phyloP scores from a whole-genome alignment of 2,888 invertebrate species.

The Lasioglossum villosulum region DNA sequence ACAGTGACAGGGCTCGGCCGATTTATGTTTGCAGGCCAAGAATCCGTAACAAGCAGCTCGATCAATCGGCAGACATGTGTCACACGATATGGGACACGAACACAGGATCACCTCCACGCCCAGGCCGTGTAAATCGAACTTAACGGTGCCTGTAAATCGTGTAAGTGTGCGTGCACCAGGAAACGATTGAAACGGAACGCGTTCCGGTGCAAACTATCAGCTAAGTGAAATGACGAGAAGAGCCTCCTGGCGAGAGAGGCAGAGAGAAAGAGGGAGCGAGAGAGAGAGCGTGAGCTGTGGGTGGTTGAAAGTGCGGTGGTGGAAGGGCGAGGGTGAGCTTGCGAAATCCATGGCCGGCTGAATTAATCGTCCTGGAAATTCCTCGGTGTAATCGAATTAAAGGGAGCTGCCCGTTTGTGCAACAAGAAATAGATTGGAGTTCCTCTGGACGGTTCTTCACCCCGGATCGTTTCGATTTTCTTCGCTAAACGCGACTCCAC shows the following conservation, averaged over 20 bases:
- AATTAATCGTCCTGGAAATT: conserved; percentile 61
- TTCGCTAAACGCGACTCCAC: conserved; percentile 18
- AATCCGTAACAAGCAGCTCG: conserved; percentile 17
- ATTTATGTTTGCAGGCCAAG: not conserved
- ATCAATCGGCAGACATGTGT: conserved; percentile 20
- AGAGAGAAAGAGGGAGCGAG: not conserved
- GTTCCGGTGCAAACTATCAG: conserved; percentile 45
- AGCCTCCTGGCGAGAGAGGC: not conserved
- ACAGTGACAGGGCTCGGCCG: not conserved
- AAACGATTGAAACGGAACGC: conserved; percentile 50
- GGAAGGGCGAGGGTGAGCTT: conserved; percentile 1
- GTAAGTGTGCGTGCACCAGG: conserved; percentile 11
- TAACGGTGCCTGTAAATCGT: conserved; percentile 63
- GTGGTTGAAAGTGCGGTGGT: not conserved
- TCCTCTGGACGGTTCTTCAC: conserved; percentile 23
- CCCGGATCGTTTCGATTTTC: conserved; percentile 38
- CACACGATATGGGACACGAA: conserved; percentile 33
- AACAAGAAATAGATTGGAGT: conserved; percentile 57
- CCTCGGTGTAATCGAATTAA: conserved; percentile 67
- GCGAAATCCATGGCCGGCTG: conserved; percentile 35
- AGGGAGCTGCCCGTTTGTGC: conserved; percentile 48
- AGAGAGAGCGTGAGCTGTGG: not conserved
- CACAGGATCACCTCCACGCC: conserved; percentile 49
- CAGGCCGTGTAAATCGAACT: conserved; percentile 60
- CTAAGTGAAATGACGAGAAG: conserved; percentile 47